Conservation (phyloP, 2,797 vertebrate species). For the Champsocephalus gunnari region DNA sequence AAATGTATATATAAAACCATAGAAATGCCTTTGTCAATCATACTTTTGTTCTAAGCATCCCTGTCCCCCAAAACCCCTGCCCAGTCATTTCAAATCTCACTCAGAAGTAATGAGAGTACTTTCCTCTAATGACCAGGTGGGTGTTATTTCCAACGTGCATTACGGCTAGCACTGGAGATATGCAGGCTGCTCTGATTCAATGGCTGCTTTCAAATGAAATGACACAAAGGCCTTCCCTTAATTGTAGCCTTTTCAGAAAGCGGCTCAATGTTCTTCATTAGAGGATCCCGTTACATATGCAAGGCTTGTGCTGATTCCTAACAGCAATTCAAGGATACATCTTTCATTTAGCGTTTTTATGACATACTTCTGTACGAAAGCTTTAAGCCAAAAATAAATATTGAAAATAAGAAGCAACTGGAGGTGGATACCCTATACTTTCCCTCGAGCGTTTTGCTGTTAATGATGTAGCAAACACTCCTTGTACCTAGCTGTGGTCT, state of each 20-base stretch:
- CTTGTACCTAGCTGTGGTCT: too few relatives aligned
- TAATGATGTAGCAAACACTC: too few relatives aligned
- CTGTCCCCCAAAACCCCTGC: neutral
- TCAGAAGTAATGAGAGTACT: neutral
- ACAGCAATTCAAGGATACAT: constrained; percentile 12
- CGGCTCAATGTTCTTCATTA: too few relatives aligned
- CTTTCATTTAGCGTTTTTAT: constrained; percentile 12
- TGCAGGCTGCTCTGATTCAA: neutral
- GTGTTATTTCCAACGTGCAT: constrained; percentile 3
- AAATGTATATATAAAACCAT: neutral
- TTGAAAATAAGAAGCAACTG: neutral
- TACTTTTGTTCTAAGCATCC: neutral
- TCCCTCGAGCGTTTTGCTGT: too few relatives aligned
- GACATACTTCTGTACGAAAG: constrained; percentile 16
- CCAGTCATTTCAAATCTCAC: neutral
- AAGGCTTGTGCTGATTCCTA: constrained; percentile 21
- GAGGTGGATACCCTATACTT: too few relatives aligned
- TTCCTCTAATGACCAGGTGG: constrained; percentile 5
- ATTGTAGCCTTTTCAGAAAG: constrained; percentile 16
- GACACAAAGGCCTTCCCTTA: constrained; percentile 12
- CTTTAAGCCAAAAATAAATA: neutral
- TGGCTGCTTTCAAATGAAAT: constrained; percentile 18
- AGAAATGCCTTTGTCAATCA: neutral
- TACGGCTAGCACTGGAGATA: constrained; percentile 1
- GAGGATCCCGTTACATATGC: neutral